A percentile compares a stretch with the other conserved stretches of the same genome.
These are phyloP conservation scores for Incurvaria masculella DNA, from an alignment of 2,888 invertebrate genomes.

Conservation along the genomic window DNA sequence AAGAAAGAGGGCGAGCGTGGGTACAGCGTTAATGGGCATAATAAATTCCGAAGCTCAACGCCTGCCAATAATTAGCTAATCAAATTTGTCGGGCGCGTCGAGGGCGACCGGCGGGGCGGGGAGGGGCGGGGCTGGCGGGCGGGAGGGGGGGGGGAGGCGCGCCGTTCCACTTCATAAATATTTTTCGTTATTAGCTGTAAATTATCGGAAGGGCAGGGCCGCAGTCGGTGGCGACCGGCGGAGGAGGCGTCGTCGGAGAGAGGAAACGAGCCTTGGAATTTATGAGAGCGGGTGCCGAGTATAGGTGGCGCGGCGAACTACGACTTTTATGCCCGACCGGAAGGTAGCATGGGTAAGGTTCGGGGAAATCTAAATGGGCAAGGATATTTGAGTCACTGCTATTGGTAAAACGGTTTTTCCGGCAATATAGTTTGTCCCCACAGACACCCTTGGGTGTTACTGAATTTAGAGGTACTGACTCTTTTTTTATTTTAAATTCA, in stretches of 20 bases:
- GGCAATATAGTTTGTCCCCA: no score
- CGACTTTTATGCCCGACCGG: neutral
- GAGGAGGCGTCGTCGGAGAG: no score
- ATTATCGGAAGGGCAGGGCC: neutral
- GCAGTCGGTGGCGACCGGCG: no score
- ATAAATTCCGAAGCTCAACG: neutral
- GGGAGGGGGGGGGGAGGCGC: slow-evolving; percentile 15
- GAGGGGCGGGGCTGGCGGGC: no score
- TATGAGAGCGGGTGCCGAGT: neutral
- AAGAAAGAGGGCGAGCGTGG: neutral
- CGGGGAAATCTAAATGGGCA: no score
- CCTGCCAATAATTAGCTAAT: slow-evolving; percentile 44
- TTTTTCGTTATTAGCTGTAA: slow-evolving; percentile 34
- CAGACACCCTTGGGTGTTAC: no score
- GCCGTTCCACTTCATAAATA: slow-evolving; percentile 49
- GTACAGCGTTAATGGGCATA: neutral
- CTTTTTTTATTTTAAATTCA: no score
- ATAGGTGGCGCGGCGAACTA: neutral
- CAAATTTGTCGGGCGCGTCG: slow-evolving; percentile 31
- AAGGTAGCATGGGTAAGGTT: neutral
- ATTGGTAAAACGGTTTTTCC: no score
- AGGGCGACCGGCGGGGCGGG: neutral
- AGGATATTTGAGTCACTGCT: no score
- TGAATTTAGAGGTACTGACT: no score
- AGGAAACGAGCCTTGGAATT: neutral